Evolutionary conservation across 1,140 invertebrate genomes (phyloP), one percentile per base, ranked within the genome.

Genomic region (Heliconius himera): DNA sequence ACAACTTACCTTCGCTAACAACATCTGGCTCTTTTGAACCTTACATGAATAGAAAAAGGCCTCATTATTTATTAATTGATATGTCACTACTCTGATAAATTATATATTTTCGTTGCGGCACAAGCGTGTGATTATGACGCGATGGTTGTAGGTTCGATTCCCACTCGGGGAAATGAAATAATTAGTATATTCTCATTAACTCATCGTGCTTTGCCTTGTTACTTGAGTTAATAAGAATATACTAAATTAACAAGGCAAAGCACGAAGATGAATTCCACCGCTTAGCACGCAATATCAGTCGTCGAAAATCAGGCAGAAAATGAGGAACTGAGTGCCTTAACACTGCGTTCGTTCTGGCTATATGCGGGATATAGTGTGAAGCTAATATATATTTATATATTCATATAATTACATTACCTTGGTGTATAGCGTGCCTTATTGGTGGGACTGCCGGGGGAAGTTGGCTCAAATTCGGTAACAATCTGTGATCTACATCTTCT

Each of bases 401-500:
- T 26, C 9, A 26, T 22, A 60, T 60, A 54, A 20, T 74, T 54
- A 46, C 29, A 29, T 56, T 81, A 91, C 90, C 90, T 89, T 93
- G 85, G 22, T 85, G 86, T 49, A 85, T 73, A 0, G 74, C 74
- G 13, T 84, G 84, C 13, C 79, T 73, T 1, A 76, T 22, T 6
- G 83, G 66, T 22, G 82, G 80, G 22, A 76, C 82, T 9, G 78
- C 74, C n/a, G 85, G 85, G 5, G 89, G 86, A 29, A 90, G 26
- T 66, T 66, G 60, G 13, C n/a, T 66, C 60, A 66, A 72, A 5
- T 80, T 80, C 18, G 91, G 89, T 22, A 94, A 76, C 73, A 92
- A 66, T 72, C 94, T 85, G 75, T 94, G 92, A 76, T 95, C 94
- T 38, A 94, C 89, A 74, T 95, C 94, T 82, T 95, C 92, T 60